phyloP scores from a whole-genome alignment of 2,113 vertebrate species.

The Piprites chloris region DNA sequence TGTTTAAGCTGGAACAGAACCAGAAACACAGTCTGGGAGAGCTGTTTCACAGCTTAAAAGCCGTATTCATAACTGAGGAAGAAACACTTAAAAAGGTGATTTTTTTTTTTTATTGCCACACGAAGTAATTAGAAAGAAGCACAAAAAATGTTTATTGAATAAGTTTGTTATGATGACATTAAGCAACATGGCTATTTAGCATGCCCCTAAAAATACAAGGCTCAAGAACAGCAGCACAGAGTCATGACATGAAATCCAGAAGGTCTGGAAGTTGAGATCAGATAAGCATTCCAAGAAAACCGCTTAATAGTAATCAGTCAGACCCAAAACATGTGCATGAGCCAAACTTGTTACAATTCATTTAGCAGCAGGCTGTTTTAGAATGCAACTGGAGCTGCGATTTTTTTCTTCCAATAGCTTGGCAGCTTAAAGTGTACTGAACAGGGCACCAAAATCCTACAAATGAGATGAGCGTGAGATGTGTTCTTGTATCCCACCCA shows the following conservation, averaged over 20 bases:
- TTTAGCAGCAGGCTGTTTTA: not conserved
- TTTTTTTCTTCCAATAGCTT: not conserved
- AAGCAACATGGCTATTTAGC: not conserved
- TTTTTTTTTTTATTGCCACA: not conserved
- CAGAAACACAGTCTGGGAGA: slow-evolving; percentile 30
- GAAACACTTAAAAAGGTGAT: not conserved
- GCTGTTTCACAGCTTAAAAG: not conserved
- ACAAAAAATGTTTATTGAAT: not conserved
- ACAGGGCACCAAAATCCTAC: not conserved
- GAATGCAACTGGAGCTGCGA: not conserved
- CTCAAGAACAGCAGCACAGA: not conserved
- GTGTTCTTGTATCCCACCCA: not conserved
- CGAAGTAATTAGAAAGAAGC: not conserved
- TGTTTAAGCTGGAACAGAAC: slow-evolving; percentile 54
- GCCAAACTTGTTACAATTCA: not conserved
- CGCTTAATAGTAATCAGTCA: not conserved
- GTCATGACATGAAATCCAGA: not conserved
- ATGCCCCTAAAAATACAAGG: not conserved
- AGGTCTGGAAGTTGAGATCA: not conserved
- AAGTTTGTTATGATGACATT: not conserved
- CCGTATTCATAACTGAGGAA: not conserved
- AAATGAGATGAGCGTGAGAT: rapidly evolving
- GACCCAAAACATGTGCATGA: not conserved
- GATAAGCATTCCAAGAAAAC: not conserved
- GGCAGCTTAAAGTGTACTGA: not conserved